Percentiles rank a stretch among this genome's conserved stretches.
These are phyloP conservation scores for Drosophila demipolita DNA, from an alignment of 2,888 invertebrate species.

Conservation along the genomic window DNA sequence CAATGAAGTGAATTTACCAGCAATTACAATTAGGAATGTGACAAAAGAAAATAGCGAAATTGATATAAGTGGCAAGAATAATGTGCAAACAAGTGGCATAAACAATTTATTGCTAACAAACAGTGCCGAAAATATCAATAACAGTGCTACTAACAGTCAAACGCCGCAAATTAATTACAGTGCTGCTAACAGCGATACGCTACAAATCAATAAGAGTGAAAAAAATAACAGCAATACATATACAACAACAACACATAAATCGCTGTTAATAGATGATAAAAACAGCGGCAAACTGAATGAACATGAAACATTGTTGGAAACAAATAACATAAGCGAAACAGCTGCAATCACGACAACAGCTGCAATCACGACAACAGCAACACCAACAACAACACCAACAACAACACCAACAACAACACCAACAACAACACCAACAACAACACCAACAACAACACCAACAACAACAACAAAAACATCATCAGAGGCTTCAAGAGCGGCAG, in stretches of 20 bases:
- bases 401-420: conserved; percentile 30
- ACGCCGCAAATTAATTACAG: conserved; percentile 36
- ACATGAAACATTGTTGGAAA: conserved; percentile 79
- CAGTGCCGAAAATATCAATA: conserved; percentile 34
- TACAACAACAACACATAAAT: conserved; percentile 21
- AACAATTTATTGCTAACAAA: conserved; percentile 47
- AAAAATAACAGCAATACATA: conserved; percentile 41
- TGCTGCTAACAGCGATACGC: conserved; percentile 11
- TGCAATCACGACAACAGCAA: conserved; percentile 33
- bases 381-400: conserved; percentile 27
- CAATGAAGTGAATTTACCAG: conserved; percentile 75
- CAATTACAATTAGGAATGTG: conserved; percentile 52
- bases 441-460: conserved; percentile 32
- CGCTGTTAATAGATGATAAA: conserved; percentile 56
- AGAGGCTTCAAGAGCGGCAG: conserved; percentile 26
- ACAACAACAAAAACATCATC: conserved; percentile 18
- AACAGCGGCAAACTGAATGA: conserved; percentile 45
- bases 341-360: conserved; percentile 44
- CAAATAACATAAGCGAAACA: conserved; percentile 79
- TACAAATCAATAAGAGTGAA: conserved; percentile 37
- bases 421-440: conserved; percentile 25
- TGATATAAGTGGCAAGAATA: conserved; percentile 14
- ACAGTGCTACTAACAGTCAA: conserved; percentile 26
- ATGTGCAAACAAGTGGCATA: conserved; percentile 29
- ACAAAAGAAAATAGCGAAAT: conserved; percentile 37